These are phyloP conservation scores for Siderastrea radians DNA, from an alignment of 92 coral and sea anemone species.

Conservation along the genomic window DNA sequence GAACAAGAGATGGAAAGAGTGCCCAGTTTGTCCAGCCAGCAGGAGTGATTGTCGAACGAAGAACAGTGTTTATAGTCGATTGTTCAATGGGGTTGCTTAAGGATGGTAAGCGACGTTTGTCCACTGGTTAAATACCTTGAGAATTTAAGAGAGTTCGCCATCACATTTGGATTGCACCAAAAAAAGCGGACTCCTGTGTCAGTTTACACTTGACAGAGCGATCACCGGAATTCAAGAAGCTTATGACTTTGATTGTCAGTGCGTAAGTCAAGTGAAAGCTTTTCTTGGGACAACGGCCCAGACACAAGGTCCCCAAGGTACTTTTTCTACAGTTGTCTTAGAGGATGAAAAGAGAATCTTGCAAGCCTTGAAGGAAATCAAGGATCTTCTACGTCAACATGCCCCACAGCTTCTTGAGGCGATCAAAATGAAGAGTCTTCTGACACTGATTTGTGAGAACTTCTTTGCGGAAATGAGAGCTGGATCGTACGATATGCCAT, in stretches of 20 bases:
- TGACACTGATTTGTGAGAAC: conserved; percentile 42
- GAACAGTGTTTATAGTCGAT: conserved; percentile 33
- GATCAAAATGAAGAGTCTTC: conserved; percentile 43
- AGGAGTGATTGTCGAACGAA: conserved; percentile 31
- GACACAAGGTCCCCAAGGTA: conserved; percentile 50
- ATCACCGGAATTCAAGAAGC: conserved; percentile 27
- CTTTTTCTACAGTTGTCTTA: conserved; percentile 51
- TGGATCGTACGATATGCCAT: conserved; percentile 41
- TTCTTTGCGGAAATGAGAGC: conserved; percentile 44
- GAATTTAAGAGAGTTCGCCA: conserved; percentile 21
- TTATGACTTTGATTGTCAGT: conserved; percentile 40
- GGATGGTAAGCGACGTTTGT: conserved; percentile 2
- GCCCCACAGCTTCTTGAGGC: conserved; percentile 46
- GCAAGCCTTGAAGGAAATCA: conserved; percentile 44
- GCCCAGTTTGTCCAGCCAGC: conserved; percentile 50
- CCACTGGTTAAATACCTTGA: conserved; percentile 13
- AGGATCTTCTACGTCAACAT: conserved; percentile 3
- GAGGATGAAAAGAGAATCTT: conserved; percentile 53
- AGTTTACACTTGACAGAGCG: conserved; percentile 4
- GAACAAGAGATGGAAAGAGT: conserved; percentile 51
- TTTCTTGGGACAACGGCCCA: conserved; percentile 55
- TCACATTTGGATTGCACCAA: conserved; percentile 28
- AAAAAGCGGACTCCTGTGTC: conserved; percentile 14
- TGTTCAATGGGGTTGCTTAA: conserved; percentile 35
- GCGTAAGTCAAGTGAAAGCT: conserved; percentile 44